A percentile compares a stretch with the other conserved stretches of the same genome.
These are phyloP conservation scores for Cremastinae sp. DNA, from an alignment of 2,888 invertebrate genomes.

Conservation along the genomic window DNA sequence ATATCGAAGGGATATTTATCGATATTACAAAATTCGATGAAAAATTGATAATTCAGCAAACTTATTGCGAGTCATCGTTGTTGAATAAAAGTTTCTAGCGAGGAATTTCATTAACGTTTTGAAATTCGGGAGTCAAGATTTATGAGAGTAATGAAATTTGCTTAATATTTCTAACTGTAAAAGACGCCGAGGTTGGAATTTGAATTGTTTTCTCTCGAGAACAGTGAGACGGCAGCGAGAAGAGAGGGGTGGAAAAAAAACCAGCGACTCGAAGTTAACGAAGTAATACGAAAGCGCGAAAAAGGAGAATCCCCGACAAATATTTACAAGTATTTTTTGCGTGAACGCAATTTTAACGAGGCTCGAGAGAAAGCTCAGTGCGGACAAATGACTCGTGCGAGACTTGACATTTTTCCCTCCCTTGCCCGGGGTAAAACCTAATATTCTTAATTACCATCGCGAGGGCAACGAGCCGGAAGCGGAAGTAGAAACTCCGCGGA, in stretches of 20 bases:
- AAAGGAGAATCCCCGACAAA: neutral
- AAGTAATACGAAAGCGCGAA: neutral
- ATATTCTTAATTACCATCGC: constrained; percentile 65
- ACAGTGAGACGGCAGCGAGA: neutral
- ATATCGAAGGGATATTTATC: no score
- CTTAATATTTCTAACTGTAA: constrained; percentile 23
- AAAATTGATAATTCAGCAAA: neutral
- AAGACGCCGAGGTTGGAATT: constrained; percentile 13
- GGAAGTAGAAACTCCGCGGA: constrained; percentile 32
- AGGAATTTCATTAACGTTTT: constrained; percentile 44
- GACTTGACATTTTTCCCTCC: constrained; percentile 29
- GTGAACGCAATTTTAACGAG: constrained; percentile 4
- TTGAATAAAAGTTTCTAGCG: constrained; percentile 5
- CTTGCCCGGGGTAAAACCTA: constrained; percentile 56
- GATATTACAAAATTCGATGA: no score
- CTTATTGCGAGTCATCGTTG: constrained; percentile 1
- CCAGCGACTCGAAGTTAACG: neutral
- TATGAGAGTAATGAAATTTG: constrained; percentile 26
- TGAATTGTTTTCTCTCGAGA: neutral
- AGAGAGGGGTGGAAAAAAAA: neutral
- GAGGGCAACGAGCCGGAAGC: constrained; percentile 54
- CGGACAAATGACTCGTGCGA: constrained; percentile 40
- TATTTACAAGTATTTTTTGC: constrained; percentile 3
- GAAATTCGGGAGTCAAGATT: constrained; percentile 1
- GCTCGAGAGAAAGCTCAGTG: constrained; percentile 7